Conservation (phyloP, 2,888 invertebrate genomes). For the Callyntrura guangdongensis region DNA sequence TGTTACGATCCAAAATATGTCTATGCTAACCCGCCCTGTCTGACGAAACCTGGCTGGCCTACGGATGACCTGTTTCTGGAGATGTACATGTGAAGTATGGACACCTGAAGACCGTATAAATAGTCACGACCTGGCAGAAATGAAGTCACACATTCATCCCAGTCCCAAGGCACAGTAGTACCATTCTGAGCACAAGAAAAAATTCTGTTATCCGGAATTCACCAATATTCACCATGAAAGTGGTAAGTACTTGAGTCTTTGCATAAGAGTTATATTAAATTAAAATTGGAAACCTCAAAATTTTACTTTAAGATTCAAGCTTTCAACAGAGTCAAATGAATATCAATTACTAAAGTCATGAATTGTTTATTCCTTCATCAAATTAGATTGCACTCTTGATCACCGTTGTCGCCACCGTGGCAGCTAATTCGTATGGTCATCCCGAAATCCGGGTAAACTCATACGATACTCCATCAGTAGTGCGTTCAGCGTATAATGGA, state of each 20-base stretch:
- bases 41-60: no score
- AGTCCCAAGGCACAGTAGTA: neutral
- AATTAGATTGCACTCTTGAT: slow-evolving; percentile 20
- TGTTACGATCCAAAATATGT: no score
- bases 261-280: no score
- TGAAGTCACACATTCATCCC: no score
- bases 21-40: no score
- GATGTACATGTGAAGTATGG: no score
- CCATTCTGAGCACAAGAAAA: neutral
- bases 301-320: no score
- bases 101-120: slow-evolving; percentile 6
- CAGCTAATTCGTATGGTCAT: slow-evolving; percentile 18
- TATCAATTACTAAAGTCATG: no score
- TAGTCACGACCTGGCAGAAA: neutral
- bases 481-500: no score
- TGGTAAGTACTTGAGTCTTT: slow-evolving; percentile 8
- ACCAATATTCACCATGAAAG: slow-evolving; percentile 33
- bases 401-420: slow-evolving; percentile 1
- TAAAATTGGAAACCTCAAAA: no score
- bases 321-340: no score
- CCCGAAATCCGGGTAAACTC: slow-evolving; percentile 31
- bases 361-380: neutral
- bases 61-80: no score
- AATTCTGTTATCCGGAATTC: neutral
- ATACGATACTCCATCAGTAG: neutral